Evolutionary conservation across 2,113 vertebrate genomes (phyloP).

Genomic region (Argyrosomus japonicus): DNA sequence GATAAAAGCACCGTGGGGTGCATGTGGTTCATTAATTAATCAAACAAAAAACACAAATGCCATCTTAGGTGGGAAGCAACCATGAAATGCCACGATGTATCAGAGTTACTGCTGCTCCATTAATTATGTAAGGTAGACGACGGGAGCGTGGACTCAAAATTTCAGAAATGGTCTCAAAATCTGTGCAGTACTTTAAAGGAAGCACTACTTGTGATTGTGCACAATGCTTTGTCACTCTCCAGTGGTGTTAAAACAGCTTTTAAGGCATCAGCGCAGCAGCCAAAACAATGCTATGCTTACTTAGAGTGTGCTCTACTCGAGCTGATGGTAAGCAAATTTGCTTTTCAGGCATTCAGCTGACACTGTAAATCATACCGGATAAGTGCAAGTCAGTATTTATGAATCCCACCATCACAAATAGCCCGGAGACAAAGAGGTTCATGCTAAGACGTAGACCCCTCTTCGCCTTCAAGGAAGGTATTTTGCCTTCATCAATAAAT

Average conservation of each 20-base stretch:
- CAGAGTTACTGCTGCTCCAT: background rate
- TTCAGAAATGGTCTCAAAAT: background rate
- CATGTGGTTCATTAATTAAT: slow-evolving; percentile 2
- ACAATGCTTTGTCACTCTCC: background rate
- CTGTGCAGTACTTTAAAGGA: background rate
- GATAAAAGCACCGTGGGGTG: slow-evolving; percentile 2
- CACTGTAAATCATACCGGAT: slow-evolving; percentile 11
- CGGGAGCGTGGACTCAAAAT: background rate
- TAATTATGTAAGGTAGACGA: background rate
- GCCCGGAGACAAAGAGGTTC: slow-evolving; percentile 36
- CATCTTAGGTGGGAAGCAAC: background rate
- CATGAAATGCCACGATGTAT: background rate
- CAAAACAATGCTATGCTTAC: background rate
- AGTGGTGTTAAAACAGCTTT: background rate
- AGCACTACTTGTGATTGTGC: background rate
- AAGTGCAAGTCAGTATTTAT: slow-evolving; percentile 60
- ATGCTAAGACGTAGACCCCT: background rate
- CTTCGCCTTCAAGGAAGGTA: slow-evolving; percentile 7
- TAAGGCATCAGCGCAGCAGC: background rate
- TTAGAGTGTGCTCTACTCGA: background rate
- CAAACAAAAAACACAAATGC: background rate
- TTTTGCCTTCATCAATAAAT: slow-evolving; percentile 65
- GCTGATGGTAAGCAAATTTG: slow-evolving; percentile 38
- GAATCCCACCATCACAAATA: slow-evolving; percentile 43
- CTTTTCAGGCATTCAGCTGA: slow-evolving; percentile 52